phyloP scores from a whole-genome alignment of 1,140 invertebrate genomes.

The Papilio glaucus region DNA sequence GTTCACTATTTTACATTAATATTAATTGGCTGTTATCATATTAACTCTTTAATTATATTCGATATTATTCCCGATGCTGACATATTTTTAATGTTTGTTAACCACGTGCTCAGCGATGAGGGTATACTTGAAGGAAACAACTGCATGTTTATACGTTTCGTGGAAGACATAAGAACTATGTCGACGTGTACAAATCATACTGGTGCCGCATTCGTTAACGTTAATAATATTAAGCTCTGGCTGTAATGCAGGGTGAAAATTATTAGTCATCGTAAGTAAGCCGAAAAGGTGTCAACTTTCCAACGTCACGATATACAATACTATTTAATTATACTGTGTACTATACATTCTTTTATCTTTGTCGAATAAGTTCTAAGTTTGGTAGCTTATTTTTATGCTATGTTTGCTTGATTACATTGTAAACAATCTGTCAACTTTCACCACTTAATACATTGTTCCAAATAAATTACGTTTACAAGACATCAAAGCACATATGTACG shows the following conservation, averaged over 20 bases:
- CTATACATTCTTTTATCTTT: too few species aligned
- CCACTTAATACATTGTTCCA: too few species aligned
- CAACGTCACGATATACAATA: background rate
- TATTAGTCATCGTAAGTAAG: background rate
- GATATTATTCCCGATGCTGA: background rate
- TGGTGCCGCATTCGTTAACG: background rate
- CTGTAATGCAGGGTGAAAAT: background rate
- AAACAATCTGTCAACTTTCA: too few species aligned
- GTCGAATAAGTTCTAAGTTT: too few species aligned
- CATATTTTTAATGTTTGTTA: background rate
- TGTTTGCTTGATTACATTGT: too few species aligned
- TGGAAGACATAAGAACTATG: background rate
- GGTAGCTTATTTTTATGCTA: too few species aligned
- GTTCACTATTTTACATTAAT: background rate
- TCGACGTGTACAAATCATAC: background rate
- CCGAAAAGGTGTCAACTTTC: background rate
- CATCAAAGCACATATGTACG: too few species aligned
- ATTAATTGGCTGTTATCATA: conserved; percentile 8
- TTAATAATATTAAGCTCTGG: background rate
- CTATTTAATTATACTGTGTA: too few species aligned
- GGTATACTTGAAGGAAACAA: background rate
- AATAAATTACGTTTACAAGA: too few species aligned
- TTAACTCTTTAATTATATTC: background rate
- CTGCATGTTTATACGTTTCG: background rate
- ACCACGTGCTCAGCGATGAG: background rate